phyloP scores from a whole-genome alignment of 2,797 vertebrate species.

The Pipistrellus kuhlii region DNA sequence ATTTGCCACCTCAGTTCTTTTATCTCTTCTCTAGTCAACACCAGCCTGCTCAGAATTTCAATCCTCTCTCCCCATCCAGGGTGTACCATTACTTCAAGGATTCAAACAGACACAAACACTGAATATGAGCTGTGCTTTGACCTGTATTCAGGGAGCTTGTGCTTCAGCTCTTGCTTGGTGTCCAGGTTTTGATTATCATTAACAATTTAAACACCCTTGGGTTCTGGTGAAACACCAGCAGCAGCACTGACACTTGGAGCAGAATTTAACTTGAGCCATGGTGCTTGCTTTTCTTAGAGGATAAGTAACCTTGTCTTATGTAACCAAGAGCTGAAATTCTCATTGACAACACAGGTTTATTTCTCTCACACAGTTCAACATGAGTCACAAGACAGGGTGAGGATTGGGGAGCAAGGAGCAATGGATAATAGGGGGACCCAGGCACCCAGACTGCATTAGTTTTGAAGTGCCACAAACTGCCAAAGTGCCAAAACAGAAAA shows the following conservation, averaged over 20 bases:
- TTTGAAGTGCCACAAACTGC: background rate
- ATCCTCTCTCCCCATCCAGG: background rate
- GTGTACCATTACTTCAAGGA: background rate
- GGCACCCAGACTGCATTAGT: background rate
- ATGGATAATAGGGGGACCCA: background rate
- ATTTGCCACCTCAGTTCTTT: background rate
- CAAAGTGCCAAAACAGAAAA: background rate
- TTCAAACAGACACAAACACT: background rate
- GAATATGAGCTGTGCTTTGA: background rate
- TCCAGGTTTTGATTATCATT: background rate
- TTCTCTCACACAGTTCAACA: background rate
- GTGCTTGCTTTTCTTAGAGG: background rate
- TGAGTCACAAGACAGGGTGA: background rate
- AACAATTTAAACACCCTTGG: background rate
- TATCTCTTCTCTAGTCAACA: background rate
- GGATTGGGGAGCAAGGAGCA: background rate
- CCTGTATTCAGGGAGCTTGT: background rate
- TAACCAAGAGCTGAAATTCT: background rate
- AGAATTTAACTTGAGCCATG: background rate
- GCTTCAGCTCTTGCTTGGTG: background rate
- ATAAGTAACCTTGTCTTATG: background rate
- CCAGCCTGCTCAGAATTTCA: background rate
- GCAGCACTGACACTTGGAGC: background rate
- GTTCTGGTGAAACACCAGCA: background rate
- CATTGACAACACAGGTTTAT: background rate